A percentile compares a stretch with the other conserved stretches of the same genome.
Evolutionary conservation across 2,113 vertebrate species (phyloP).

Genomic region (Cardinalis cardinalis): DNA sequence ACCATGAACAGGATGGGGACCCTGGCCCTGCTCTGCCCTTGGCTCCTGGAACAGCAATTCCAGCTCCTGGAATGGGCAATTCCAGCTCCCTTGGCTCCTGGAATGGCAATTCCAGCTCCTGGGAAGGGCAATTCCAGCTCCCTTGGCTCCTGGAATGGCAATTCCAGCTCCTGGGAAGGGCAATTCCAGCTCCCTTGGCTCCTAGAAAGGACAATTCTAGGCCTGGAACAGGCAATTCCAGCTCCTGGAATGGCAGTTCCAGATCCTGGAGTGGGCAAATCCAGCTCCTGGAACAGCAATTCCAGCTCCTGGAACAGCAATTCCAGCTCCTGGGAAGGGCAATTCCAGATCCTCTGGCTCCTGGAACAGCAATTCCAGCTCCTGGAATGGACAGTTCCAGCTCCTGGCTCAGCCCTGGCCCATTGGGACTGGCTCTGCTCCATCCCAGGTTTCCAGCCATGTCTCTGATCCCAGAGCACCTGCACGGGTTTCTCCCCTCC

Average conservation of each 20-base stretch:
- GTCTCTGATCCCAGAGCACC: not conserved
- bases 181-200: not conserved
- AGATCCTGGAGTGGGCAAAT: too few relatives aligned
- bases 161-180: too few relatives aligned
- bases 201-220: too few relatives aligned
- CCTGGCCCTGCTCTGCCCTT: not conserved
- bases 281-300: too few relatives aligned
- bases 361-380: too few relatives aligned
- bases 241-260: too few relatives aligned
- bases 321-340: too few relatives aligned
- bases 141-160: not conserved
- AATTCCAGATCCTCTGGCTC: too few relatives aligned
- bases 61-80: too few relatives aligned
- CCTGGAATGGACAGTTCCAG: not conserved
- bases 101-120: not conserved
- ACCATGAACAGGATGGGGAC: rapidly evolving
- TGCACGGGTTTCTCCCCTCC: not conserved
- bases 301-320: too few relatives aligned
- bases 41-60: not conserved
- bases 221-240: too few relatives aligned
- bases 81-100: too few relatives aligned
- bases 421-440: rapidly evolving
- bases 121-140: not conserved
- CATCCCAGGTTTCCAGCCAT: rapidly evolving
- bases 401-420: not conserved